Evolutionary conservation across 2,888 invertebrate genomes (phyloP), one percentile per base, ranked within the genome.

Genomic region (Meta bourneti): DNA sequence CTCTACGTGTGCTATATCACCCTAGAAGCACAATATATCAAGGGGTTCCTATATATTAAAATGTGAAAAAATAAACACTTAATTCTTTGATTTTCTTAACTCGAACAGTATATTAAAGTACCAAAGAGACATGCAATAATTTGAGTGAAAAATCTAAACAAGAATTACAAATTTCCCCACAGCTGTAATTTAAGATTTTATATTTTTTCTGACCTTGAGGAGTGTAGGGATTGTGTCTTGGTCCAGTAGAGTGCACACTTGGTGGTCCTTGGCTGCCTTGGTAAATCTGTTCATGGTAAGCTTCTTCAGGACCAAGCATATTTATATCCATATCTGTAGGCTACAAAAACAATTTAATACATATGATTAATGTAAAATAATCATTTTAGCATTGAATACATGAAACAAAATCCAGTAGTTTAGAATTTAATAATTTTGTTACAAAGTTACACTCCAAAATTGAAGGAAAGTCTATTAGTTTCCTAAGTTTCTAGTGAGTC

Each of bases 271-370:
- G 98, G 95, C 97, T 97, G 95, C 94, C 94, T 79, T 94, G 94
- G 90, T 98, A 98, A 96, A 98, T 97, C 95, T 97, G 97, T 95
- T 98, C 98, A 96, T 94, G 93, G 92, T 98, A 98, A 95, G 97
- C 97, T 96, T 98, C 98, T 95, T 98, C 98, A 94, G 98, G 97
- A 95, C 97, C 97, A 95, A 97, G 96, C 97, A 98, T 97, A 95
- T 94, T 94, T 89, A 95, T 94, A 54, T 98, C 98, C 98, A 94
- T 94, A 80, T 94, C 94, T 85, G 95, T 94, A 11, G 94, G 94
- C 94, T 93, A 20, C 6, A 19, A 11, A 16, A n/a, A 7, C 19
- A 52, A 81, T 20, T 16, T 13, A 70, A 80, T 49, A 49, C 49
- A 49, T 13, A 80, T 13, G 69, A 52, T 70, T 61, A 13, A 34